Evolutionary conservation across 2,113 vertebrate species (phyloP).

Genomic region (Eurystomus gularis): DNA sequence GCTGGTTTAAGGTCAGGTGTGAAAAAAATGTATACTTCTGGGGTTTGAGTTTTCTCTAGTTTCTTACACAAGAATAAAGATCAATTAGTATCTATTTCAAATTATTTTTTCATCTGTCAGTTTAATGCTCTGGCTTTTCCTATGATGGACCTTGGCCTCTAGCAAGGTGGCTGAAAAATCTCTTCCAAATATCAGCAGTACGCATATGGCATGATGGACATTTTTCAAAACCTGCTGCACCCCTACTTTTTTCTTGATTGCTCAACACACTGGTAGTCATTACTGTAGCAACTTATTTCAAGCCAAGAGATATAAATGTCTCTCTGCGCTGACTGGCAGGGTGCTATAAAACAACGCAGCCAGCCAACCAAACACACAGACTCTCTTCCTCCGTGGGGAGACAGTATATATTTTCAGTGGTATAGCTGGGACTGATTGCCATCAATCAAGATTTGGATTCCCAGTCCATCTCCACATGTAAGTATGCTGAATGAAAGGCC

Average conservation of each 20-base stretch:
- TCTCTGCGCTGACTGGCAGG: conserved; percentile 42
- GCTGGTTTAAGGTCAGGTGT: neutral
- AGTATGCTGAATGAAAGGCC: conserved; percentile 2
- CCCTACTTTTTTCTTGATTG: conserved; percentile 49
- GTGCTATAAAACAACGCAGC: conserved; percentile 12
- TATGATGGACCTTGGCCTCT: neutral
- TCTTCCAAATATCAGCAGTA: conserved; percentile 19
- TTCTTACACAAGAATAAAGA: conserved; percentile 17
- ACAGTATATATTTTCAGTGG: conserved; percentile 6
- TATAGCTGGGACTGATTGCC: conserved; percentile 24
- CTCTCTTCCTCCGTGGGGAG: neutral
- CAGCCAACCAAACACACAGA: neutral
- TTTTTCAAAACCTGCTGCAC: conserved; percentile 19
- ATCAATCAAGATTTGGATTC: conserved; percentile 45
- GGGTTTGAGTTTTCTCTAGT: neutral
- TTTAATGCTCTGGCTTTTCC: neutral
- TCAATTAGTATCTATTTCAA: neutral
- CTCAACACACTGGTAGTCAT: conserved; percentile 44
- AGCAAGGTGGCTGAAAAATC: neutral
- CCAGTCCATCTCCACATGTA: neutral
- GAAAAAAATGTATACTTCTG: neutral
- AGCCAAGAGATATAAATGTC: conserved; percentile 51
- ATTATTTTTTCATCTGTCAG: neutral
- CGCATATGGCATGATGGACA: neutral
- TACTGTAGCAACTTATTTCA: conserved; percentile 47